Percentiles rank a stretch among this genome's conserved stretches.
phyloP scores from a whole-genome alignment of 2,888 invertebrate species.

The Amaurobius ferox region DNA sequence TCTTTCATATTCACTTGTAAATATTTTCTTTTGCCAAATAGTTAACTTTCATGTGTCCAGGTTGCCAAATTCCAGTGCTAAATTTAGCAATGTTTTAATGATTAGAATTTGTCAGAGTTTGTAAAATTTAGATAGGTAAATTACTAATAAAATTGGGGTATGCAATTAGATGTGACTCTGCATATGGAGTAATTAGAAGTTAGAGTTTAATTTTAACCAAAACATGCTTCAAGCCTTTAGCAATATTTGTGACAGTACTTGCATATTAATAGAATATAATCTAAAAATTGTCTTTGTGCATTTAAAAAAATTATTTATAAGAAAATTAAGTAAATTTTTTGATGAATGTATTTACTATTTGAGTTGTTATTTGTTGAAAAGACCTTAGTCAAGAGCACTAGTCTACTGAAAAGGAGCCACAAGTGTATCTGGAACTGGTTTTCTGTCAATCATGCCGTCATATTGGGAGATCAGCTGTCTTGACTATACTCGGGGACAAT shows the following conservation, averaged over 20 bases:
- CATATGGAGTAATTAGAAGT: neutral
- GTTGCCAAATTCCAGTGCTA: slow-evolving; percentile 26
- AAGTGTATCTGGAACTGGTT: too few species aligned
- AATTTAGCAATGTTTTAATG: neutral
- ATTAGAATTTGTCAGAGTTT: neutral
- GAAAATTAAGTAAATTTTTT: too few species aligned
- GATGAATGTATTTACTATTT: too few species aligned
- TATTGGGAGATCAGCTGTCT: too few species aligned
- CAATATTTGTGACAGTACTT: neutral
- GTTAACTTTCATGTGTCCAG: neutral
- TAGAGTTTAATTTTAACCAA: too few species aligned
- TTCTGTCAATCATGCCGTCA: too few species aligned
- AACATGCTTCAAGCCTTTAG: neutral
- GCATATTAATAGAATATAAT: neutral
- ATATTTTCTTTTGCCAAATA: slow-evolving; percentile 45
- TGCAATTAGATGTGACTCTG: neutral
- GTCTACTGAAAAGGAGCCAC: too few species aligned
- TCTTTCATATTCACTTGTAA: slow-evolving; percentile 61
- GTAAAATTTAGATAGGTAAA: slow-evolving; percentile 1
- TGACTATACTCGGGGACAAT: too few species aligned
- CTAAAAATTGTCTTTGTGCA: too few species aligned
- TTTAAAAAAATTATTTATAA: too few species aligned
- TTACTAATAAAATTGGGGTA: neutral
- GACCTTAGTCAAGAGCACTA: too few species aligned
- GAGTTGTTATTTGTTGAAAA: too few species aligned